A percentile compares a stretch with the other conserved stretches of the same genome.
Evolutionary conservation across 2,888 invertebrate genomes (phyloP).

Genomic region (Chouioia cunea): DNA sequence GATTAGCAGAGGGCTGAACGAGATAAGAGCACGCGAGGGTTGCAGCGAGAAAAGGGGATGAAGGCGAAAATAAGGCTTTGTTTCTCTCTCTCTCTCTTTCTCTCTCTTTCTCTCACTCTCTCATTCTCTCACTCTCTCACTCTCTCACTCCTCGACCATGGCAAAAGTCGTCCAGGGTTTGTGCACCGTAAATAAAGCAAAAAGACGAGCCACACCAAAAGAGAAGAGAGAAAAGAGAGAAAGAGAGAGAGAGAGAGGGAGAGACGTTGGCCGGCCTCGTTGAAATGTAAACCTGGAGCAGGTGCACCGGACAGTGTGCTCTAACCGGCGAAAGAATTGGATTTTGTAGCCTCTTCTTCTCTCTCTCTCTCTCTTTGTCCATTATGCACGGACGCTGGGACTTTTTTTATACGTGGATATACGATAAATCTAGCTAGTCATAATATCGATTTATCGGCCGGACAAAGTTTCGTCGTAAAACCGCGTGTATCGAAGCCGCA

Average conservation of each 20-base stretch:
- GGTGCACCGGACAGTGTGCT: conserved; percentile 54
- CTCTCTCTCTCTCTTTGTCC: conserved; percentile 21
- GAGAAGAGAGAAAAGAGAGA: neutral
- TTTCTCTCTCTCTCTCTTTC: conserved; percentile 3
- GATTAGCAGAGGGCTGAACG: conserved; percentile 11
- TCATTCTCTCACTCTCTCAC: neutral
- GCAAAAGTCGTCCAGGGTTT: conserved; percentile 19
- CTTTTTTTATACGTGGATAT: neutral
- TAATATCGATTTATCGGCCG: neutral
- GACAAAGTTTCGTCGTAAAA: too few relatives aligned
- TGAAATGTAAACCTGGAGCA: conserved; percentile 55
- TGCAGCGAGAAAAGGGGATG: too few relatives aligned
- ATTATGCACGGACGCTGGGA: conserved; percentile 31
- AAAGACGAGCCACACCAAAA: conserved; percentile 11
- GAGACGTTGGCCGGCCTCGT: conserved; percentile 43
- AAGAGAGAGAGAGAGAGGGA: conserved; percentile 27
- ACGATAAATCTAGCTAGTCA: neutral
- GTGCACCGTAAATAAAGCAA: conserved; percentile 40
- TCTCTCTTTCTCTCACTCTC: conserved; percentile 8
- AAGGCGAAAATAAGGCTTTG: conserved; percentile 9
- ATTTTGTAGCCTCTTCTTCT: conserved; percentile 54
- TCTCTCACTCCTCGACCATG: too few relatives aligned
- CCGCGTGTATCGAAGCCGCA: too few relatives aligned
- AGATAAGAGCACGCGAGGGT: neutral
- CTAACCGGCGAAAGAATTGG: conserved; percentile 60